Conservation (phyloP, 2,113 vertebrate genomes). For the Rhinolophus sinicus region DNA sequence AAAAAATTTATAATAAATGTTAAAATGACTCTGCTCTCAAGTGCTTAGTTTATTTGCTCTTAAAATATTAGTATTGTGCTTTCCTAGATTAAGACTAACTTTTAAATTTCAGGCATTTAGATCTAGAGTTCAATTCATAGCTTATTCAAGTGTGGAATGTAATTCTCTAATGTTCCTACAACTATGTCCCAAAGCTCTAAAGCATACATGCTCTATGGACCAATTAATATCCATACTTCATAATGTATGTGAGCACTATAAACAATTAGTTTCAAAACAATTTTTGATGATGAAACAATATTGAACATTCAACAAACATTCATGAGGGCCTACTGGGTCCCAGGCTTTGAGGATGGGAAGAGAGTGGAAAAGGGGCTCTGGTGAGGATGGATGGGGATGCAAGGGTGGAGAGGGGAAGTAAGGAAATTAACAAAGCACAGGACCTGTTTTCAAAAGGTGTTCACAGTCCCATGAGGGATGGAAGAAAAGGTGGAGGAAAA, state of each 20-base stretch:
- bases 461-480: neutral
- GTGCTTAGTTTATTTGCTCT: neutral
- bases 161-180: slow-evolving; percentile 11
- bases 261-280: neutral
- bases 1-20: neutral
- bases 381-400: too few species aligned
- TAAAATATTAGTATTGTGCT: neutral
- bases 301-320: neutral
- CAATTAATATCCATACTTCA: slow-evolving; percentile 51
- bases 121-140: slow-evolving; percentile 34
- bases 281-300: slow-evolving; percentile 26
- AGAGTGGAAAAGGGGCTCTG: too few species aligned
- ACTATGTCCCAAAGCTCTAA: slow-evolving; percentile 27
- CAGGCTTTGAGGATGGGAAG: neutral
- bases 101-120: slow-evolving; percentile 32
- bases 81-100: slow-evolving; percentile 10
- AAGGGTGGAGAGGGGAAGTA: neutral
- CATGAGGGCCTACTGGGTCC: neutral
- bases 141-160: slow-evolving; percentile 30
- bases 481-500: neutral
- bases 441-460: neutral
- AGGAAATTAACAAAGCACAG: slow-evolving; percentile 11
- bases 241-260: slow-evolving; percentile 3
- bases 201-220: neutral
- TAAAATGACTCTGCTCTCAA: slow-evolving; percentile 10